Conservation (phyloP, 2,797 vertebrate genomes). For the Melanotaenia nigrans region DNA sequence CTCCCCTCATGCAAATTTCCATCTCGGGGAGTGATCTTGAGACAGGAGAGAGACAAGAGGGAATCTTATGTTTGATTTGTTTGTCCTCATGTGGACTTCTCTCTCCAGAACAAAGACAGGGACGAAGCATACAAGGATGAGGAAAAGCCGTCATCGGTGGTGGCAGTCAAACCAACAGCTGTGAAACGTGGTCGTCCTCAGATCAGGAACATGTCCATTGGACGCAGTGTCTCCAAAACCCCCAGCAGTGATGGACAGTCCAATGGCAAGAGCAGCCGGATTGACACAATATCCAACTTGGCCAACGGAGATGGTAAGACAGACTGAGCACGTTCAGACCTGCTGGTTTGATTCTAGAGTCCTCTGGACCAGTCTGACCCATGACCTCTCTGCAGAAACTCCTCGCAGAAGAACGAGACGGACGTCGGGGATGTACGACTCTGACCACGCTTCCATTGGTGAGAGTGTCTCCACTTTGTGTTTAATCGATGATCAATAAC, state of each 20-base stretch:
- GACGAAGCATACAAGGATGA: constrained; percentile 86
- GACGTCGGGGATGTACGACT: constrained; percentile 87
- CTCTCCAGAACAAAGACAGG: constrained; percentile 88
- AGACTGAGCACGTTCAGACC: neutral
- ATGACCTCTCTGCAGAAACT: constrained; percentile 67
- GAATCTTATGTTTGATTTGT: too few relatives aligned
- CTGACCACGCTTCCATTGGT: constrained; percentile 85
- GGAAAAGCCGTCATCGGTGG: constrained; percentile 18
- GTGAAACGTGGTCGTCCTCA: constrained; percentile 91
- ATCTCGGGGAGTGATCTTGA: too few relatives aligned
- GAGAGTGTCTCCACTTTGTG: constrained; percentile 39
- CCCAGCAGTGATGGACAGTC: constrained; percentile 86
- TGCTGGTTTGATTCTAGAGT: neutral
- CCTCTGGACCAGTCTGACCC: neutral
- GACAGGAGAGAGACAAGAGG: too few relatives aligned
- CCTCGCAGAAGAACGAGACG: constrained; percentile 83
- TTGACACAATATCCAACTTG: constrained; percentile 73
- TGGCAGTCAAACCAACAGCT: constrained; percentile 78
- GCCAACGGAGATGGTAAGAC: constrained; percentile 86
- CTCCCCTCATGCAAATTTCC: too few relatives aligned
- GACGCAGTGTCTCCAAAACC: constrained; percentile 85
- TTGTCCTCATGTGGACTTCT: neutral
- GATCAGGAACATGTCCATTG: constrained; percentile 83
- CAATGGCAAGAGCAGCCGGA: constrained; percentile 74
- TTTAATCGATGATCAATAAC: too few relatives aligned